phyloP scores from a whole-genome alignment of 2,113 vertebrate genomes.

The Eolophus roseicapilla region DNA sequence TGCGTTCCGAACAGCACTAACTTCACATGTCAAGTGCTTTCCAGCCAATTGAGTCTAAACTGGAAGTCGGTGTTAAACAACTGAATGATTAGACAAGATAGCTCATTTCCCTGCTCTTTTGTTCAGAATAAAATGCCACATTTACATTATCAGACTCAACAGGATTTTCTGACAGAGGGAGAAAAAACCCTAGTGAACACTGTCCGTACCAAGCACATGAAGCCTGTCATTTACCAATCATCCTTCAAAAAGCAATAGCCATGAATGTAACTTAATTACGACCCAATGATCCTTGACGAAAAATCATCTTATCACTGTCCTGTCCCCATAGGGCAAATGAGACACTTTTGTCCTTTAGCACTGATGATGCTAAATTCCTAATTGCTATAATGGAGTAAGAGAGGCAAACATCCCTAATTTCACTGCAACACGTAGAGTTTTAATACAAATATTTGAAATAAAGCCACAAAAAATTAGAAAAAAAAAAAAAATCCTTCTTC shows the following conservation, averaged over 20 bases:
- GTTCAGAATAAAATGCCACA: conserved; percentile 91
- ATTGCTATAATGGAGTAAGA: conserved; percentile 80
- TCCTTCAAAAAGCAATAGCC: conserved; percentile 85
- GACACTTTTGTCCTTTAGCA: conserved; percentile 79
- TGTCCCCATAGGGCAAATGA: conserved; percentile 80
- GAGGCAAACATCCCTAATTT: conserved; percentile 74
- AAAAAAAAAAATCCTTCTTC: neutral
- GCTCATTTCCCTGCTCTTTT: conserved; percentile 96
- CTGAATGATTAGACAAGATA: conserved; percentile 99
- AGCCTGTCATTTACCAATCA: conserved; percentile 90
- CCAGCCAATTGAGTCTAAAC: conserved; percentile 99
- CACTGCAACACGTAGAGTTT: conserved; percentile 55
- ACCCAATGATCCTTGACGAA: conserved; percentile 86
- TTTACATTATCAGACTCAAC: conserved; percentile 93
- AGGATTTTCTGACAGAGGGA: conserved; percentile 87
- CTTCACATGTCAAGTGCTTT: conserved; percentile 99
- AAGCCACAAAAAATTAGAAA: conserved; percentile 28
- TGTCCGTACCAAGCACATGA: conserved; percentile 81
- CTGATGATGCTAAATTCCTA: conserved; percentile 78
- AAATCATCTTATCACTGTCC: conserved; percentile 86
- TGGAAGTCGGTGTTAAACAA: conserved; percentile 93
- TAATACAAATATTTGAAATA: conserved; percentile 67
- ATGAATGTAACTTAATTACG: conserved; percentile 88
- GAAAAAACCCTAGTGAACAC: conserved; percentile 77
- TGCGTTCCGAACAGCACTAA: conserved; percentile 94